Percentiles rank a stretch among this genome's conserved stretches.
Conservation (phyloP, 2,113 vertebrate species). For the Spilogale gracilis region DNA sequence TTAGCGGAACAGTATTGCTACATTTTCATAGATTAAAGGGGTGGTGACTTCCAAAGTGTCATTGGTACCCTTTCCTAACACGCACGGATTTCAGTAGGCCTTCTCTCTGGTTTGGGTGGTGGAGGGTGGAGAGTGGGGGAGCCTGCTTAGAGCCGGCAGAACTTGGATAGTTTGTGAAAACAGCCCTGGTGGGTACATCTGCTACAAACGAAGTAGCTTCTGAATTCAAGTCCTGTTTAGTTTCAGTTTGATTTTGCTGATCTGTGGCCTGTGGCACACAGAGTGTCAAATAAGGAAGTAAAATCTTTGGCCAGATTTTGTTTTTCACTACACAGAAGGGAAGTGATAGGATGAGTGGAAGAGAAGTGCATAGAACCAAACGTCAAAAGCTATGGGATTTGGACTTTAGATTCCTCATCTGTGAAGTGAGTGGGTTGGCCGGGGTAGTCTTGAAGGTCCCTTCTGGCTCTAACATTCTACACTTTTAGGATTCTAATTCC, state of each 20-base stretch:
- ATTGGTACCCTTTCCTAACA: not conserved
- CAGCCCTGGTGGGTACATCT: not conserved
- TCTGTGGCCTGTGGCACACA: not conserved
- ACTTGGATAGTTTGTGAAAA: not conserved
- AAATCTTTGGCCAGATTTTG: not conserved
- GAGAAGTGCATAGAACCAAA: not conserved
- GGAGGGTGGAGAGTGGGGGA: not conserved
- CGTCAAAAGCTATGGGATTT: not conserved
- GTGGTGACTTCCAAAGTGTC: not conserved
- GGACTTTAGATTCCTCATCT: not conserved
- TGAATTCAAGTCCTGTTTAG: not conserved
- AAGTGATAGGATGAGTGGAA: not conserved
- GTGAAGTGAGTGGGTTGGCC: not conserved
- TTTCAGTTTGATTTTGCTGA: constrained; percentile 62
- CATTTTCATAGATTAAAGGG: not conserved
- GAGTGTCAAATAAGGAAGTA: constrained; percentile 36
- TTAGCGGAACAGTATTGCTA: not conserved
- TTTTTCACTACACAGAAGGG: not conserved
- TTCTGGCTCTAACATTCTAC: constrained; percentile 41
- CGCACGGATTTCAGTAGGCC: not conserved
- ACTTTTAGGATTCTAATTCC: constrained; percentile 53
- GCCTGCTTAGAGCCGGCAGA: not conserved
- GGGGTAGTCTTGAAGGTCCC: not conserved
- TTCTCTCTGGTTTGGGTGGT: not conserved
- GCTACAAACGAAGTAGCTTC: not conserved